Conservation (phyloP, 2,797 vertebrate genomes). For the Antrozous pallidus region DNA sequence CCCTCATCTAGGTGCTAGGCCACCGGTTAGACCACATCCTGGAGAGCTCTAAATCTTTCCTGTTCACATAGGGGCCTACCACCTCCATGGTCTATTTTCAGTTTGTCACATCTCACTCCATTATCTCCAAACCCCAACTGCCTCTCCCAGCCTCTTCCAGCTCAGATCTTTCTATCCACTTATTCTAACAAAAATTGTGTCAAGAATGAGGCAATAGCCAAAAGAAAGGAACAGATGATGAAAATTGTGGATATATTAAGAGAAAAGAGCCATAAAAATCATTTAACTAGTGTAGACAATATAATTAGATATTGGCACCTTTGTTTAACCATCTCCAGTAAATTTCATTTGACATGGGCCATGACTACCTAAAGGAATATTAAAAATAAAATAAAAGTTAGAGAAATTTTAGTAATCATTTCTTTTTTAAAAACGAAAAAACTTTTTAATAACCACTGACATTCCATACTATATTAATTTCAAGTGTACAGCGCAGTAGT, state of each 20-base stretch:
- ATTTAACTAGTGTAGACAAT: neutral
- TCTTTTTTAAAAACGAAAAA: neutral
- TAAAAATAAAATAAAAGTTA: conserved; percentile 11
- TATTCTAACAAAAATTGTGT: neutral
- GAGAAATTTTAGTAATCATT: neutral
- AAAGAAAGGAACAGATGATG: neutral
- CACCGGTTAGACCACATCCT: too few species aligned
- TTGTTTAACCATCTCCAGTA: neutral
- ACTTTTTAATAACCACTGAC: neutral
- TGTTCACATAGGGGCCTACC: too few species aligned
- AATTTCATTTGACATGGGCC: neutral
- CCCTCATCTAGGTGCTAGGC: too few species aligned
- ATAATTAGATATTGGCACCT: neutral
- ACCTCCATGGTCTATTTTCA: too few species aligned
- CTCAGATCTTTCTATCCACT: neutral
- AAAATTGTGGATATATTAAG: neutral
- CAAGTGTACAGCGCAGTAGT: neutral
- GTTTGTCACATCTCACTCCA: neutral
- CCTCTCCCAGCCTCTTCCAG: neutral
- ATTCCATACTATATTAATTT: neutral
- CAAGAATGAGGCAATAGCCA: neutral
- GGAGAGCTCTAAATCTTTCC: too few species aligned
- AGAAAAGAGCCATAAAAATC: neutral
- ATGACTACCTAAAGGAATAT: neutral
- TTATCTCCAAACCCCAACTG: neutral